These are phyloP conservation scores for Corythaeola cristata DNA, from an alignment of 2,113 vertebrate species.

Conservation along the genomic window DNA sequence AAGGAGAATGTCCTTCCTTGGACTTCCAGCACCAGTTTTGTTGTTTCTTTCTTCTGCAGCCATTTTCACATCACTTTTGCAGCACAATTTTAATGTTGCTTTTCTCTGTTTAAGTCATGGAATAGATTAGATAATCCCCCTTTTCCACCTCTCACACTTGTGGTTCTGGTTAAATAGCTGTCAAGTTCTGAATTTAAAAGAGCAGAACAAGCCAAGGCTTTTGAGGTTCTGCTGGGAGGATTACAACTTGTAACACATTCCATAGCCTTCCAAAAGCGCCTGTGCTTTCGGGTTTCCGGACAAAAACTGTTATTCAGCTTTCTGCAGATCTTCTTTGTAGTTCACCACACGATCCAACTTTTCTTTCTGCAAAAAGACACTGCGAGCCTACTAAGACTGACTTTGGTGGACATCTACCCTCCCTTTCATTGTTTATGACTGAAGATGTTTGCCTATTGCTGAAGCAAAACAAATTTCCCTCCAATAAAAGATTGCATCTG, in stretches of 20 bases:
- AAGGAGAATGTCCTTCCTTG: not conserved
- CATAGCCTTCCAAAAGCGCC: not conserved
- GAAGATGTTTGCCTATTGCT: not conserved
- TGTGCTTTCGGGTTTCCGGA: not conserved
- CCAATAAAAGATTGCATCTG: not conserved
- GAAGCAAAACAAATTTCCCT: conserved; percentile 30
- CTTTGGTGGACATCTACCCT: not conserved
- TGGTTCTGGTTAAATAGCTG: conserved; percentile 59
- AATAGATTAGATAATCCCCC: conserved; percentile 50
- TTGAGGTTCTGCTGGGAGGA: conserved; percentile 61
- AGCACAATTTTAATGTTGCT: not conserved
- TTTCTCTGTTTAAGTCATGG: not conserved
- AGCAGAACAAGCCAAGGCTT: conserved; percentile 51
- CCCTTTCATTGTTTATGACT: not conserved
- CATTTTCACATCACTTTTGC: not conserved
- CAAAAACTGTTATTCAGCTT: not conserved
- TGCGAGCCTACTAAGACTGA: not conserved
- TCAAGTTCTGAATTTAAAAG: conserved; percentile 45
- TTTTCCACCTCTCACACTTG: conserved; percentile 40
- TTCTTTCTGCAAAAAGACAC: not conserved
- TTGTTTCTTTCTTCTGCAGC: not conserved
- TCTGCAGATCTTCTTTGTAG: not conserved
- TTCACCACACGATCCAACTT: not conserved
- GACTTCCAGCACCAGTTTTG: not conserved
- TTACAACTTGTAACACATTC: conserved; percentile 33